These are phyloP conservation scores for Leptodirus hochenwartii DNA, from an alignment of 2,888 invertebrate genomes.

Conservation along the genomic window DNA sequence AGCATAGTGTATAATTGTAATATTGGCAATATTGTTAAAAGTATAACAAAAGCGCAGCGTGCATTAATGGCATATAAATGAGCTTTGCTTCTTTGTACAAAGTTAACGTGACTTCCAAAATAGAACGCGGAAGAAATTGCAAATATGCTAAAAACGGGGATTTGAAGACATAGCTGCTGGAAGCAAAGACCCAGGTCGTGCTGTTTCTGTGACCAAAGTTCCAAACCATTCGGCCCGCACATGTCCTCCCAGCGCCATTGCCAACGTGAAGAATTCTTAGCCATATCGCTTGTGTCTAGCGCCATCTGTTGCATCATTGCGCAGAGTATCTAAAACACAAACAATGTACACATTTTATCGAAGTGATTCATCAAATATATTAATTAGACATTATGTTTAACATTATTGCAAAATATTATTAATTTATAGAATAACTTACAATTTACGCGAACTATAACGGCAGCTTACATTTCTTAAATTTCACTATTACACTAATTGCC, in stretches of 20 bases:
- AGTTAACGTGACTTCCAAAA: slow-evolving; percentile 47
- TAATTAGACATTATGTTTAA: too few relatives aligned
- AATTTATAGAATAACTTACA: too few relatives aligned
- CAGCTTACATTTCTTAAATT: too few relatives aligned
- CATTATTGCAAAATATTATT: too few relatives aligned
- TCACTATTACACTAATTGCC: too few relatives aligned
- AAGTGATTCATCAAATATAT: too few relatives aligned
- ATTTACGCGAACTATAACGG: too few relatives aligned
- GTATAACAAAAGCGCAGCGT: slow-evolving; percentile 42
- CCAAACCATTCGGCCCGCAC: slow-evolving; percentile 54
- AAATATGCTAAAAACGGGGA: slow-evolving; percentile 54
- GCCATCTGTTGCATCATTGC: too few relatives aligned
- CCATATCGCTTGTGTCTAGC: not conserved
- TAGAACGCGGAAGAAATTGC: slow-evolving; percentile 67
- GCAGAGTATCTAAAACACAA: too few relatives aligned
- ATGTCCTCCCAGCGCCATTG: slow-evolving; percentile 58
- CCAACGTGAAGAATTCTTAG: slow-evolving; percentile 13
- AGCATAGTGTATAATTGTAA: slow-evolving; percentile 46
- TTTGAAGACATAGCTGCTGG: slow-evolving; percentile 61
- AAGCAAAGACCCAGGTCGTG: slow-evolving; percentile 74
- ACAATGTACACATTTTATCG: too few relatives aligned
- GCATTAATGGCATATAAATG: slow-evolving; percentile 45
- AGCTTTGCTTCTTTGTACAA: slow-evolving; percentile 39
- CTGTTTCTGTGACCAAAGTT: slow-evolving; percentile 45
- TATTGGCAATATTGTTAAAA: slow-evolving; percentile 48